Conservation (phyloP, 2,888 invertebrate genomes). For the Mythimna loreyi region DNA sequence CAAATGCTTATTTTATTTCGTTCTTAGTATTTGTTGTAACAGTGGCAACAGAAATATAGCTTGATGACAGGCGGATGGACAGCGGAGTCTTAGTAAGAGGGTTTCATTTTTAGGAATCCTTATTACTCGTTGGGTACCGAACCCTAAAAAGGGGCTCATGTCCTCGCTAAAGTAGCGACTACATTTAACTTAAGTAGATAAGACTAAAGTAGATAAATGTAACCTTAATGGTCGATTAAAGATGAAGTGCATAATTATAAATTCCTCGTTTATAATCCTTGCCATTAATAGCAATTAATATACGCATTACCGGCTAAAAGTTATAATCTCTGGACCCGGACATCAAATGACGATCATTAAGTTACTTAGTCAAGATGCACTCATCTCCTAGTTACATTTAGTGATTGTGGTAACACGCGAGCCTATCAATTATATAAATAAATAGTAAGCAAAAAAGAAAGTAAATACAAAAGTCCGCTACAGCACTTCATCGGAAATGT, state of each 20-base stretch:
- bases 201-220: slow-evolving; percentile 24
- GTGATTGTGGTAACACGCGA: too few relatives aligned
- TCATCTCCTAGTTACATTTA: neutral
- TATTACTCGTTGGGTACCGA: too few relatives aligned
- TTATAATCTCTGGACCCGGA: neutral
- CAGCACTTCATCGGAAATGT: too few relatives aligned
- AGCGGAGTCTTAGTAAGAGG: too few relatives aligned
- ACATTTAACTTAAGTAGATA: slow-evolving; percentile 2
- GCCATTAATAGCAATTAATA: slow-evolving; percentile 20
- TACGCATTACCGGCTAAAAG: slow-evolving; percentile 1
- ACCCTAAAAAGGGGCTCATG: neutral
- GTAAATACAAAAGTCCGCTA: too few relatives aligned
- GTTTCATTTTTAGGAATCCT: too few relatives aligned
- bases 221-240: slow-evolving; percentile 19
- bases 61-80: too few relatives aligned
- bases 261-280: slow-evolving; percentile 21
- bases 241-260: slow-evolving; percentile 22
- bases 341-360: slow-evolving; percentile 17
- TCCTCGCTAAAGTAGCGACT: slow-evolving; percentile 6
- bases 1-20: too few relatives aligned
- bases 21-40: too few relatives aligned
- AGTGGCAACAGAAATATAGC: too few relatives aligned
- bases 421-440: too few relatives aligned
- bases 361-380: slow-evolving; percentile 13
- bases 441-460: too few relatives aligned